A percentile compares a stretch with the other conserved stretches of the same genome.
Conservation (phyloP, 2,888 invertebrate genomes). For the Creontiades dilutus region DNA sequence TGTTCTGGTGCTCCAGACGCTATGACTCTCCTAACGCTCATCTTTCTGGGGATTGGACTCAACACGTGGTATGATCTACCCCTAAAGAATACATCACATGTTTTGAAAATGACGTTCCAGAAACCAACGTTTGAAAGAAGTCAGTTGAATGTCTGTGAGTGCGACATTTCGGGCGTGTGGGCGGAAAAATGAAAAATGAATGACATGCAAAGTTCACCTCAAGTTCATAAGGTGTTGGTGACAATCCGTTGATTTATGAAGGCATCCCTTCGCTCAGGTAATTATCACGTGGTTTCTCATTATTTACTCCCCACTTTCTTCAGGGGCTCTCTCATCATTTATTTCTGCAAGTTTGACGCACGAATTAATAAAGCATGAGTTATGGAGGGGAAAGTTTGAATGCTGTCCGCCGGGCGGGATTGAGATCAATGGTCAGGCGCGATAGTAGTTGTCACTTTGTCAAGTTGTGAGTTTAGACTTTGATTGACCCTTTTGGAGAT, state of each 20-base stretch:
- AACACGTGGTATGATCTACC: too few relatives aligned
- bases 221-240: conserved; percentile 29
- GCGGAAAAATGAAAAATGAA: conserved; percentile 25
- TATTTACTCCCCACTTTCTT: not conserved
- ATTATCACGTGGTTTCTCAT: conserved; percentile 18
- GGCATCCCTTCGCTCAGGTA: conserved; percentile 10
- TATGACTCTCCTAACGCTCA: too few relatives aligned
- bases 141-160: not conserved
- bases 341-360: conserved; percentile 25
- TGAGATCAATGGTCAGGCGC: not conserved
- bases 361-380: conserved; percentile 36
- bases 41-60: too few relatives aligned
- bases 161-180: not conserved
- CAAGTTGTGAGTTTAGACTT: too few relatives aligned
- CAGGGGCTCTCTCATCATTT: not conserved
- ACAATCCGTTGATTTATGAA: conserved; percentile 47
- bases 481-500: too few relatives aligned
- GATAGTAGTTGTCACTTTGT: not conserved
- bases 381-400: conserved; percentile 18
- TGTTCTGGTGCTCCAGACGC: too few relatives aligned
- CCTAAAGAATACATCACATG: too few relatives aligned
- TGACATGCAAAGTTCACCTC: conserved; percentile 20
- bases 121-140: not conserved
- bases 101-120: too few relatives aligned
- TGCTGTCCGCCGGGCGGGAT: not conserved